These are phyloP conservation scores for Neoniphon sammara DNA, from an alignment of 2,797 vertebrate genomes.

Conservation along the genomic window DNA sequence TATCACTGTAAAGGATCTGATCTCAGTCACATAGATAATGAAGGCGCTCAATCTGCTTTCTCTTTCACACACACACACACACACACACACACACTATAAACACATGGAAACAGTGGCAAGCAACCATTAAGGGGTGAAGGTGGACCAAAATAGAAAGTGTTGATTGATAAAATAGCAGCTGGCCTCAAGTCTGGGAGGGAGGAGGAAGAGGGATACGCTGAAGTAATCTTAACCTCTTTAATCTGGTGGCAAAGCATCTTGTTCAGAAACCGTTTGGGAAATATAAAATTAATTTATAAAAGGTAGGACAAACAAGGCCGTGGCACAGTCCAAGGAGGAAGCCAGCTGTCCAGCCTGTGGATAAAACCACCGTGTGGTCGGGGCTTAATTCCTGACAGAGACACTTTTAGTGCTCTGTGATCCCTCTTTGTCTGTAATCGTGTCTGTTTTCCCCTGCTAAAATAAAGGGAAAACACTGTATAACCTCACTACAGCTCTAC, in stretches of 20 bases:
- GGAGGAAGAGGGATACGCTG: conserved; percentile 27
- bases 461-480: not conserved
- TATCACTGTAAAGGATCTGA: too few relatives aligned
- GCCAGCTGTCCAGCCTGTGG: not conserved
- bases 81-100: conserved; percentile 15
- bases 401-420: not conserved
- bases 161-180: conserved; percentile 37
- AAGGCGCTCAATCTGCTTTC: conserved; percentile 7
- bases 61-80: not conserved
- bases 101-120: conserved; percentile 2
- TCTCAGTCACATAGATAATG: not conserved
- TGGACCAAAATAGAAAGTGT: conserved; percentile 38
- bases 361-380: conserved; percentile 25
- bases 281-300: not conserved
- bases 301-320: not conserved
- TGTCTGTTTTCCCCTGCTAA: not conserved
- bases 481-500: not conserved
- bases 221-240: not conserved
- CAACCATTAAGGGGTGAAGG: conserved; percentile 5
- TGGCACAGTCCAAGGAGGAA: not conserved
- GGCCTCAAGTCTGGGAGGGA: not conserved
- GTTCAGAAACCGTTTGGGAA: not conserved
- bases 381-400: conserved; percentile 22
- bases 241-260: not conserved
- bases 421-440: not conserved